These are phyloP conservation scores for Melieria crassipennis DNA, from an alignment of 2,888 invertebrate genomes.

Conservation along the genomic window DNA sequence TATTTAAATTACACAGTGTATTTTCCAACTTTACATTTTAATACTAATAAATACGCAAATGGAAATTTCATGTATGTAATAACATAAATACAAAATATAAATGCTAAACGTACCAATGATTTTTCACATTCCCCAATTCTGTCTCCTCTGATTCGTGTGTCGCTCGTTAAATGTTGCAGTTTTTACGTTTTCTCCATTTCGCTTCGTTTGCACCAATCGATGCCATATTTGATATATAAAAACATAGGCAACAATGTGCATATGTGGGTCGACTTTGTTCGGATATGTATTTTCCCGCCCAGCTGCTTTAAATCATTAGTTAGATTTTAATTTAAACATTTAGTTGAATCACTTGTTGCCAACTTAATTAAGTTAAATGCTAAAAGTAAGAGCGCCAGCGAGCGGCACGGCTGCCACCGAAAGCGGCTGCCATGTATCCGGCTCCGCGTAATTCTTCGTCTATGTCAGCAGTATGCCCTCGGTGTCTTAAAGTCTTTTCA, in stretches of 20 bases:
- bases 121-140: not conserved
- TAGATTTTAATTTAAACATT: slow-evolving; percentile 11
- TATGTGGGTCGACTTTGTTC: not conserved
- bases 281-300: slow-evolving; percentile 1
- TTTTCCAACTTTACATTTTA: slow-evolving; percentile 1
- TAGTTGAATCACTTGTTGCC: slow-evolving; percentile 27
- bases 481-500: slow-evolving; percentile 24
- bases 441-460: slow-evolving; percentile 27
- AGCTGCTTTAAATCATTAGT: slow-evolving; percentile 7
- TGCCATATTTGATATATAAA: not conserved
- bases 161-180: no score
- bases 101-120: not conserved
- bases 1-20: no score
- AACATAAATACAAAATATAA: slow-evolving; percentile 5
- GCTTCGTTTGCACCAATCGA: not conserved
- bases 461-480: not conserved
- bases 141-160: not conserved
- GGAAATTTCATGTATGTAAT: slow-evolving; percentile 1
- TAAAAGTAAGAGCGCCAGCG: slow-evolving; percentile 10
- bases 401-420: slow-evolving; percentile 27
- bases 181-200: no score
- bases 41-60: not conserved
- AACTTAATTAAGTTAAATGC: not conserved
- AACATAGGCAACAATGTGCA: not conserved
- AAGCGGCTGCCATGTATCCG: slow-evolving; percentile 19